Evolutionary conservation across 2,888 invertebrate genomes (phyloP), one percentile per base, ranked within the genome.

Genomic region (Taphrorychus bicolor): DNA sequence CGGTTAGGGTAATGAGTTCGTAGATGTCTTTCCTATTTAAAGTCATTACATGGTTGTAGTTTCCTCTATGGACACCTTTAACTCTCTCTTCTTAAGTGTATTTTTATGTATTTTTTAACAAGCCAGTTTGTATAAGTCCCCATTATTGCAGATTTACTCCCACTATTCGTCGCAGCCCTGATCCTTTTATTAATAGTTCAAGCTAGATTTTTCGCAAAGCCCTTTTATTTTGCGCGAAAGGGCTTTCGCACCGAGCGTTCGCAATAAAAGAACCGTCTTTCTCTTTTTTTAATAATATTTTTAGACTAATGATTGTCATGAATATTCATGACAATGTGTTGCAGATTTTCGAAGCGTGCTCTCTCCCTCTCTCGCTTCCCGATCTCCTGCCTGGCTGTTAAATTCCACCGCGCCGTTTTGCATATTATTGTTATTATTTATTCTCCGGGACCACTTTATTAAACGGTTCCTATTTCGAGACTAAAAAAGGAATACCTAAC

Each of bases 321-420:
- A 62, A 62, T 62, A 54, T 54, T 62, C 61, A 62, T 62, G 23
- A 42, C 42, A 61, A 42, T 42, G 41, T 53, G 53, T 53, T 53
- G 53, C 23, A 22, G 24, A 61, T 53, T 61, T 61, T 51, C 42
- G 17, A 61, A 53, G 32, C 7, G 32, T 16, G 7, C 32, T 32
- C 32, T 32, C 9, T 32, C 45, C 14, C 4, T n/a, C n/a, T n/a
- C n/a, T n/a, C n/a, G n/a, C n/a, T n/a, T n/a, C n/a, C n/a, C n/a
- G n/a, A n/a, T n/a, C n/a, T n/a, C n/a, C n/a, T n/a, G n/a, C n/a
- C n/a, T n/a, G n/a, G 45, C 45, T 16, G 16, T 11, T 7, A 14
- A 45, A 5, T 16, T 45, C 17, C 17, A 18, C 51, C 2, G 9
- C 51, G 7, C 51, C n/a, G 16, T 51, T 51, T 51, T 51, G 22